phyloP scores from a whole-genome alignment of 2,113 vertebrate species.

The Gallinago paraguaiae region DNA sequence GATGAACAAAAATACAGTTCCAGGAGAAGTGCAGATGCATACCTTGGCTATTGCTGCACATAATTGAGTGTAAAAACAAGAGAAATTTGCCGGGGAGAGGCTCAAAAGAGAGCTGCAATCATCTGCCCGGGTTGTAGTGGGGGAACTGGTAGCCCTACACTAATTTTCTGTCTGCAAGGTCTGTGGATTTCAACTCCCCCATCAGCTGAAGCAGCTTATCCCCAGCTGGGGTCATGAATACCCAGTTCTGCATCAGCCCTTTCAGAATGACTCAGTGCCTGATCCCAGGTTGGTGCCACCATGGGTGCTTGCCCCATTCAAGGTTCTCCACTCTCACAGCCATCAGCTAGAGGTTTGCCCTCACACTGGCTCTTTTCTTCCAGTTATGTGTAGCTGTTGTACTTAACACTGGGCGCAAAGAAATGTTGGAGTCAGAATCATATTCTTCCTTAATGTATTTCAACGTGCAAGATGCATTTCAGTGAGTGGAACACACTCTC shows the following conservation, averaged over 20 bases:
- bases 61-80: not conserved
- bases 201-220: not conserved
- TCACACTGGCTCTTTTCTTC: not conserved
- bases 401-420: not conserved
- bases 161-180: not conserved
- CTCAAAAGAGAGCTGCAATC: accelerated
- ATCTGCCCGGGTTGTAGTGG: not conserved
- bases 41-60: not conserved
- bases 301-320: not conserved
- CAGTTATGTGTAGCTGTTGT: not conserved
- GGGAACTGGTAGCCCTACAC: not conserved
- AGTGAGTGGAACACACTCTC: not conserved
- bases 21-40: not conserved
- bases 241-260: not conserved
- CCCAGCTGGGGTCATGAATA: not conserved
- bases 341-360: not conserved
- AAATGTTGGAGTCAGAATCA: not conserved
- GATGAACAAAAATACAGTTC: not conserved
- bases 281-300: accelerated
- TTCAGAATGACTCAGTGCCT: not conserved
- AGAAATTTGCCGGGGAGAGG: not conserved
- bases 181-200: accelerated
- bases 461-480: not conserved
- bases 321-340: not conserved
- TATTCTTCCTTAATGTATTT: not conserved